Evolutionary conservation across 1,140 invertebrate species (phyloP).

Genomic region (Drosophila kurseongensis): DNA sequence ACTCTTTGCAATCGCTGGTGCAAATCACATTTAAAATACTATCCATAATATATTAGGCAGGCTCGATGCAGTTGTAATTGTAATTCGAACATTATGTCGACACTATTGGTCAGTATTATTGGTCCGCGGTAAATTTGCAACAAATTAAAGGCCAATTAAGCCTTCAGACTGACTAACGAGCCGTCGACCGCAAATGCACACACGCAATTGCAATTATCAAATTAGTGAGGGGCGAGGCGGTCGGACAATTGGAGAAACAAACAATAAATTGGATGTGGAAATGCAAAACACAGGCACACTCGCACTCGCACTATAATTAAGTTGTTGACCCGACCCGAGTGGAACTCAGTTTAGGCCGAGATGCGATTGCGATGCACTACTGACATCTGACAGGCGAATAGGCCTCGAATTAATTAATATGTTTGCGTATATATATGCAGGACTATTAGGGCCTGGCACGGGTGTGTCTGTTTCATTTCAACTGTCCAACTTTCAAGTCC

Average conservation of each 20-base stretch:
- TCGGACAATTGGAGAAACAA: constrained; percentile 67
- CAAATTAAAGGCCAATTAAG: constrained; percentile 77
- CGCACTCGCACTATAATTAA: constrained; percentile 69
- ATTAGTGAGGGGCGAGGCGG: constrained; percentile 51
- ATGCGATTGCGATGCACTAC: constrained; percentile 32
- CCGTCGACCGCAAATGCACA: constrained; percentile 14
- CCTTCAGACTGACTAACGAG: constrained; percentile 56
- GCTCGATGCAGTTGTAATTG: constrained; percentile 17
- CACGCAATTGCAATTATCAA: constrained; percentile 77
- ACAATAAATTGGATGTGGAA: constrained; percentile 48
- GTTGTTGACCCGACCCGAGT: constrained; percentile 63
- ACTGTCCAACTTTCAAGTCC: constrained; percentile 10
- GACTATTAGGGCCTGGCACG: constrained; percentile 42
- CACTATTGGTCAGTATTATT: constrained; percentile 10
- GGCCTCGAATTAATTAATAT: constrained; percentile 76
- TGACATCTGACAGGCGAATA: constrained; percentile 68
- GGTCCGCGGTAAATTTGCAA: constrained; percentile 50
- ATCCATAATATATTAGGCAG: constrained; percentile 16
- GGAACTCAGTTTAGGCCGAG: constrained; percentile 33
- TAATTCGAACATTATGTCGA: constrained; percentile 36
- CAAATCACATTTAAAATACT: constrained; percentile 21
- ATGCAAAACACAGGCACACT: constrained; percentile 46
- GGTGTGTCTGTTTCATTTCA: constrained; percentile 4
- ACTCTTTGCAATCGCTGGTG: background rate
- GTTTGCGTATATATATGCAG: constrained; percentile 57